These are phyloP conservation scores for Troides aeacus DNA, from an alignment of 2,888 invertebrate genomes.

Conservation along the genomic window DNA sequence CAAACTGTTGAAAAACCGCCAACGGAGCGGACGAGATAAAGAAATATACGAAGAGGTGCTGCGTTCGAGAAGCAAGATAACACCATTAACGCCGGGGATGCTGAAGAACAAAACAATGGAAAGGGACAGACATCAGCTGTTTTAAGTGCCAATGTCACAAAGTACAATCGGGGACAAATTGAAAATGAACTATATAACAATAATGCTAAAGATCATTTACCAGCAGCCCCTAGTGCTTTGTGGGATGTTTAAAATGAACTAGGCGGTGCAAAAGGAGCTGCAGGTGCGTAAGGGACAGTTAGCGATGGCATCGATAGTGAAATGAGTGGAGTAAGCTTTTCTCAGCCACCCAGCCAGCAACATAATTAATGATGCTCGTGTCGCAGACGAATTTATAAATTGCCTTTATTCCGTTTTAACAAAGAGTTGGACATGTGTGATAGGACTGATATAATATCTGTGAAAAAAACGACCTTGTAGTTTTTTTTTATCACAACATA, in stretches of 20 bases:
- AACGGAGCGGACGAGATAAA: conserved; percentile 77
- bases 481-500: conserved; percentile 26
- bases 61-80: conserved; percentile 76
- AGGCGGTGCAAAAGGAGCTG: conserved; percentile 37
- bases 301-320: conserved; percentile 73
- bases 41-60: conserved; percentile 79
- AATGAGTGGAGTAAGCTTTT: conserved; percentile 80
- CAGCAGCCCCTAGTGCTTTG: conserved; percentile 2
- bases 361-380: conserved; percentile 79
- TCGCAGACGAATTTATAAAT: conserved; percentile 78
- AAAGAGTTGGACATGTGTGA: conserved; percentile 65
- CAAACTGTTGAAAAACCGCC: conserved; percentile 64
- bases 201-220: conserved; percentile 29
- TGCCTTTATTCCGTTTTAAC: conserved; percentile 74
- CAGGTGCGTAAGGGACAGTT: conserved; percentile 62
- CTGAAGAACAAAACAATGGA: conserved; percentile 68
- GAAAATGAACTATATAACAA: conserved; percentile 30
- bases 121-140: conserved; percentile 52
- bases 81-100: conserved; percentile 78
- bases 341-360: conserved; percentile 80
- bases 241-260: conserved; percentile 33
- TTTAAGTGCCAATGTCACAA: conserved; percentile 27
- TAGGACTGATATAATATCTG: conserved; percentile 57
- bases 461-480: conserved; percentile 53
- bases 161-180: conserved; percentile 1